phyloP scores from a whole-genome alignment of 1,140 invertebrate genomes.

The Cepaea nemoralis region DNA sequence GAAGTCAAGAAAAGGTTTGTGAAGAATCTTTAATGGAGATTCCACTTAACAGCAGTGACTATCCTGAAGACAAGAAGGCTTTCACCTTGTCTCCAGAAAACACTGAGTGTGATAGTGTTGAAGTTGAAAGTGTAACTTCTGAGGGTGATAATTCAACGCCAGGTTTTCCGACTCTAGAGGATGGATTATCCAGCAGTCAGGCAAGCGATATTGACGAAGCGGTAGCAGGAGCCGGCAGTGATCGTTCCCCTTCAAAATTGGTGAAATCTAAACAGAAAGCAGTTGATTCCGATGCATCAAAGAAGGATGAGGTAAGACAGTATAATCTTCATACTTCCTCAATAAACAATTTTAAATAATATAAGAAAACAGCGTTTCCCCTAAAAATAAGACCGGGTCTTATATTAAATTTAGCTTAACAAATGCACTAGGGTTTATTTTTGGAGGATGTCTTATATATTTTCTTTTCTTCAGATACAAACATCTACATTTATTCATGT shows the following conservation, averaged over 20 bases:
- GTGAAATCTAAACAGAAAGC: conserved; percentile 63
- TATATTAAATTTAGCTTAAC: too few species aligned
- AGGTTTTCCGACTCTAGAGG: conserved; percentile 94
- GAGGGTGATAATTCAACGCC: conserved; percentile 72
- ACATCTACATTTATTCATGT: too few species aligned
- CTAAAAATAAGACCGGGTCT: too few species aligned
- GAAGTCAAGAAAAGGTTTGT: conserved; percentile 55
- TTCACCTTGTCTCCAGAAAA: conserved; percentile 94
- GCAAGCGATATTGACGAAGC: conserved; percentile 92
- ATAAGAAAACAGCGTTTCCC: too few species aligned
- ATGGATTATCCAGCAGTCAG: conserved; percentile 88
- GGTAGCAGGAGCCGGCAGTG: conserved; percentile 43
- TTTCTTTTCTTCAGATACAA: too few species aligned
- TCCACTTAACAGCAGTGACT: conserved; percentile 63
- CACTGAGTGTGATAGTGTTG: conserved; percentile 94
- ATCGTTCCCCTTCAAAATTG: conserved; percentile 61
- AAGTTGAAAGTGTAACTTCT: conserved; percentile 81
- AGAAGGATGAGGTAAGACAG: conserved; percentile 43
- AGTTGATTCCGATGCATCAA: conserved; percentile 50
- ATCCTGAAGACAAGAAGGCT: conserved; percentile 72
- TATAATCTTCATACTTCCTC: too few species aligned
- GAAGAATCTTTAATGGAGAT: conserved; percentile 69
- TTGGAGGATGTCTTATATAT: too few species aligned
- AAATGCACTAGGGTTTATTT: too few species aligned
- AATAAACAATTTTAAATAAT: too few species aligned